Percentiles rank a stretch among this genome's conserved stretches.
phyloP scores from a whole-genome alignment of 2,797 vertebrate genomes.

The Acanthurus leucopareius region DNA sequence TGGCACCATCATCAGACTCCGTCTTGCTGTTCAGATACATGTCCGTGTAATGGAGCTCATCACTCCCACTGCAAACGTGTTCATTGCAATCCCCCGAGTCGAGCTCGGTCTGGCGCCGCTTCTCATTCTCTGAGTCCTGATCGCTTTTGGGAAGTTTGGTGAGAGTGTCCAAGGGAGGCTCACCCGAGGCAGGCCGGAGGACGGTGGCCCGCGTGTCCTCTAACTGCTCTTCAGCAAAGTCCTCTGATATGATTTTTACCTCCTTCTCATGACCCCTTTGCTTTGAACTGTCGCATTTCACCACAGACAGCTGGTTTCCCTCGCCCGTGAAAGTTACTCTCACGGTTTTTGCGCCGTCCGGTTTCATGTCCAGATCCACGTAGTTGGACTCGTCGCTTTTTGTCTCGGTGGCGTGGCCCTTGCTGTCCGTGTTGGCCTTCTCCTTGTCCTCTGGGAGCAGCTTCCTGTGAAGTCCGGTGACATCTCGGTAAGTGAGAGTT shows the following conservation, averaged over 20 bases:
- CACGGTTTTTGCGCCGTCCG: slow-evolving; percentile 74
- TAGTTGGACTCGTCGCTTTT: slow-evolving; percentile 84
- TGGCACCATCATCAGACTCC: slow-evolving; percentile 76
- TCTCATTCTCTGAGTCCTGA: slow-evolving; percentile 62
- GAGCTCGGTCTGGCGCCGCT: slow-evolving; percentile 67
- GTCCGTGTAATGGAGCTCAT: slow-evolving; percentile 88
- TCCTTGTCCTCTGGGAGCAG: slow-evolving; percentile 76
- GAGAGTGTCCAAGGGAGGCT: slow-evolving; percentile 56
- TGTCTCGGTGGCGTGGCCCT: slow-evolving; percentile 51
- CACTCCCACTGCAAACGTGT: slow-evolving; percentile 85
- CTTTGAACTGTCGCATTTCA: slow-evolving; percentile 69
- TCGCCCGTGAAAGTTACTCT: slow-evolving; percentile 83
- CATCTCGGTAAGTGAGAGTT: slow-evolving; percentile 84
- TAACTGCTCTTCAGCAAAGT: slow-evolving; percentile 40
- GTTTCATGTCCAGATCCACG: slow-evolving; percentile 84
- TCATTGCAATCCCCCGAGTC: slow-evolving; percentile 71
- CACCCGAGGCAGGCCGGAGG: slow-evolving; percentile 44
- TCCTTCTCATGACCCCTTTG: slow-evolving; percentile 50
- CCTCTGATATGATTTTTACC: slow-evolving; percentile 36
- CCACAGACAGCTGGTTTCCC: slow-evolving; percentile 77
- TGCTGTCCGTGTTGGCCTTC: slow-evolving; percentile 47
- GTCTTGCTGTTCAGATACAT: slow-evolving; percentile 85
- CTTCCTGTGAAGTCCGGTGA: slow-evolving; percentile 84
- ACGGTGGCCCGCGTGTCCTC: slow-evolving; percentile 41
- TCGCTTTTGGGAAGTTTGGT: slow-evolving; percentile 53